Conservation (phyloP, 2,888 invertebrate genomes). For the Drosophila tanythrix region DNA sequence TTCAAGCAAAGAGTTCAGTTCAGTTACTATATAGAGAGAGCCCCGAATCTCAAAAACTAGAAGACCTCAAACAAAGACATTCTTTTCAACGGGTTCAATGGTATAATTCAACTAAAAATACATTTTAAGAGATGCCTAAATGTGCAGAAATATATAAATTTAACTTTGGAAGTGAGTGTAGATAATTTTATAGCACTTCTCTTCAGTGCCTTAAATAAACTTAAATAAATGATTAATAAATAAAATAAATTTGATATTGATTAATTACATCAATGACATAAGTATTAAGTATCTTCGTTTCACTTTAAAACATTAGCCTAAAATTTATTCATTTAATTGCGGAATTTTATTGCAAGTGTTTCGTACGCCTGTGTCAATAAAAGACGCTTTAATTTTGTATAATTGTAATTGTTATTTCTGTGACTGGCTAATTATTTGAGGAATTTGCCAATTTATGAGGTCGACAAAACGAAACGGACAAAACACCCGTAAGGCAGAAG, state of each 20-base stretch:
- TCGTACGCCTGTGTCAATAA: slow-evolving; percentile 30
- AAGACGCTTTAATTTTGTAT: slow-evolving; percentile 24
- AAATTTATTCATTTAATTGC: neutral
- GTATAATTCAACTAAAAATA: neutral
- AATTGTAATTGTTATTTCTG: slow-evolving; percentile 42
- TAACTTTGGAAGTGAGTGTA: neutral
- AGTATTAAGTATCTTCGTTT: neutral
- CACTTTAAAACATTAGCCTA: neutral
- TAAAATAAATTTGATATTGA: too few relatives aligned
- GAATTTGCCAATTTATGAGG: slow-evolving; percentile 35
- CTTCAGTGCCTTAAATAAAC: too few relatives aligned
- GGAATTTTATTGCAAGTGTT: neutral
- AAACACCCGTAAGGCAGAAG: too few relatives aligned
- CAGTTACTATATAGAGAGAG: too few relatives aligned
- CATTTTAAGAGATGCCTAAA: too few relatives aligned
- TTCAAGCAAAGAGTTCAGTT: neutral
- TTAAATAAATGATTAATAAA: too few relatives aligned
- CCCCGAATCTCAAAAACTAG: neutral
- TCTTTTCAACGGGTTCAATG: neutral
- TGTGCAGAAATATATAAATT: neutral
- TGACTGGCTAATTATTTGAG: slow-evolving; percentile 43
- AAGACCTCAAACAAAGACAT: neutral
- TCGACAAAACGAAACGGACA: slow-evolving; percentile 1
- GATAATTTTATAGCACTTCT: neutral
- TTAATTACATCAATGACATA: neutral